phyloP scores from a whole-genome alignment of 2,888 invertebrate species.

The Agrochola circellaris region DNA sequence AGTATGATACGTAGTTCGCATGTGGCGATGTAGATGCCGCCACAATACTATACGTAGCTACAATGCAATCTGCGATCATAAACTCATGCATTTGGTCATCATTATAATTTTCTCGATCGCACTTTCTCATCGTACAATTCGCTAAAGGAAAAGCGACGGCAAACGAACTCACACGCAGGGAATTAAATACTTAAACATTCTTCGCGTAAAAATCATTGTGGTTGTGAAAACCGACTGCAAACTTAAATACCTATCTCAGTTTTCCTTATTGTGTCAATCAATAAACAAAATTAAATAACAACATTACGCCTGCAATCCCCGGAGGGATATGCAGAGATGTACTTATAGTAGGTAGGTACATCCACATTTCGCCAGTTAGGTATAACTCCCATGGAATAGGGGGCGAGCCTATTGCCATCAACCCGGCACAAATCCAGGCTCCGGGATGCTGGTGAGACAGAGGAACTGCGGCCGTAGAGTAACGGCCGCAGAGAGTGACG shows the following conservation, averaged over 20 bases:
- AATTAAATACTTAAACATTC: conserved; percentile 38
- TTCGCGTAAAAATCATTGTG: conserved; percentile 1
- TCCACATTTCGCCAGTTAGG: too few species aligned
- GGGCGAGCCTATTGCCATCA: too few species aligned
- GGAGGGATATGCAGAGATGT: too few species aligned
- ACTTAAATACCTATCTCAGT: neutral
- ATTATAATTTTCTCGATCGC: conserved; percentile 38
- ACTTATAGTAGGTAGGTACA: too few species aligned
- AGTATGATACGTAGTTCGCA: too few species aligned
- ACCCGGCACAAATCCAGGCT: too few species aligned
- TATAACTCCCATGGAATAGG: too few species aligned
- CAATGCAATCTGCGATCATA: conserved; percentile 10
- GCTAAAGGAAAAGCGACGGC: conserved; percentile 35
- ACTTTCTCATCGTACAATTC: conserved; percentile 38
- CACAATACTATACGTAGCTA: neutral
- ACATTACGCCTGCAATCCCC: neutral
- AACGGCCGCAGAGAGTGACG: too few species aligned
- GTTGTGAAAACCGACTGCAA: neutral
- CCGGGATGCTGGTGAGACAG: too few species aligned
- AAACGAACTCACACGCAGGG: conserved; percentile 30
- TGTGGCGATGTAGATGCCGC: too few species aligned
- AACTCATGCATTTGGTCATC: conserved; percentile 31
- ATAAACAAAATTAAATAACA: neutral
- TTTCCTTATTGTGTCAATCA: neutral
- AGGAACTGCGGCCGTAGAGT: too few species aligned